A percentile compares a stretch with the other conserved stretches of the same genome.
Conservation (phyloP, 2,113 vertebrate genomes). For the Leptobrachium leishanense region DNA sequence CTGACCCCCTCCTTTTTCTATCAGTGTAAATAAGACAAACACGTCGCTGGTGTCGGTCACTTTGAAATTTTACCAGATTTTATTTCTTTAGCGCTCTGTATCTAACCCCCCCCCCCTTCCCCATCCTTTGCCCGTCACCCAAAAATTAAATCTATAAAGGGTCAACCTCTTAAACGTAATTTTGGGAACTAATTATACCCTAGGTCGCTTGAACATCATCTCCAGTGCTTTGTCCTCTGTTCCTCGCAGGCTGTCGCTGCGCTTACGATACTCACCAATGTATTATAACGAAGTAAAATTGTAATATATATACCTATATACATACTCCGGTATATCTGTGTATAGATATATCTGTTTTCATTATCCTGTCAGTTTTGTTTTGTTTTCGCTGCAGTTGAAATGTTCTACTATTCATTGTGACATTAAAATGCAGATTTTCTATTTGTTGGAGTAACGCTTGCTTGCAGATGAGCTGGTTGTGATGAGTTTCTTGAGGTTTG, state of each 20-base stretch:
- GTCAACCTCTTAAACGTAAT: slow-evolving; percentile 61
- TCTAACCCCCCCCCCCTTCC: not conserved
- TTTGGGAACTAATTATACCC: slow-evolving; percentile 68
- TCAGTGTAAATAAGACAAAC: slow-evolving; percentile 54
- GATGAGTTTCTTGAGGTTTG: not conserved
- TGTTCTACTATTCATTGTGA: slow-evolving; percentile 89
- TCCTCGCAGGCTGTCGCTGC: slow-evolving; percentile 74
- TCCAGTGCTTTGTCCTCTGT: slow-evolving; percentile 73
- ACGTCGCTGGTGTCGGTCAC: slow-evolving; percentile 56
- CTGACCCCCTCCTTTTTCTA: slow-evolving; percentile 49
- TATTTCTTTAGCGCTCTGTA: not conserved
- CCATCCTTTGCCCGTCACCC: too few species aligned
- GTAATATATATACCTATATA: slow-evolving; percentile 86
- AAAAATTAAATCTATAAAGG: slow-evolving; percentile 49
- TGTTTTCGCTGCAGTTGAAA: slow-evolving; percentile 82
- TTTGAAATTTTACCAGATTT: slow-evolving; percentile 41
- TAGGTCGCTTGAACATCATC: slow-evolving; percentile 71
- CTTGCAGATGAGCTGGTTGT: not conserved
- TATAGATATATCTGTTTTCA: slow-evolving; percentile 73
- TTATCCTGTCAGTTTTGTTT: slow-evolving; percentile 82
- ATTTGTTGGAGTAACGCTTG: slow-evolving; percentile 74
- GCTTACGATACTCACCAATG: slow-evolving; percentile 78
- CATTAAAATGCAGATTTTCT: slow-evolving; percentile 92
- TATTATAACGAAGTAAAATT: slow-evolving; percentile 89
- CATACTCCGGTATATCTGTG: not conserved